phyloP scores from a whole-genome alignment of 2,888 invertebrate genomes.

The Agonopterix arenella region DNA sequence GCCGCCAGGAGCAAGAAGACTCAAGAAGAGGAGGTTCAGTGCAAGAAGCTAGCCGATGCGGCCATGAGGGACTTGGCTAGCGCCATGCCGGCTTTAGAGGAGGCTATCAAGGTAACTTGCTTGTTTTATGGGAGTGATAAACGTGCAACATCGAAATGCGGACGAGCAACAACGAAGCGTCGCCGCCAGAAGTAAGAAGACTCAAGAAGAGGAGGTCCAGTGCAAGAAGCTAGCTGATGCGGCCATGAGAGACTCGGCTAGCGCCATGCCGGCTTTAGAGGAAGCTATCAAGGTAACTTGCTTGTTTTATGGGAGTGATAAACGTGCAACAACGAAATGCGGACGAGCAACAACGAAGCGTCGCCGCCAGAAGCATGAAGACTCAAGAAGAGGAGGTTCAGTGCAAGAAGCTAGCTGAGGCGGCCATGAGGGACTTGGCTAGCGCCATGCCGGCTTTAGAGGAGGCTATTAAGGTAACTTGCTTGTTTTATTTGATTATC shows the following conservation, averaged over 20 bases:
- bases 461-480: conserved; percentile 80
- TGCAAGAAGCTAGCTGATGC: conserved; percentile 89
- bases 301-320: conserved; percentile 76
- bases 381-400: conserved; percentile 88
- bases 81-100: conserved; percentile 92
- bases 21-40: conserved; percentile 86
- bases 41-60: conserved; percentile 87
- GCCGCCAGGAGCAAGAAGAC: conserved; percentile 82
- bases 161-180: conserved; percentile 88
- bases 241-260: conserved; percentile 88
- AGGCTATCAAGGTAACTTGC: conserved; percentile 79
- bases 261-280: conserved; percentile 91
- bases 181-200: conserved; percentile 80
- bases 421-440: conserved; percentile 89
- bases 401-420: conserved; percentile 87
- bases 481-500: conserved; percentile 39
- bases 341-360: conserved; percentile 87
- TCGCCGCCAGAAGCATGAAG: conserved; percentile 80
- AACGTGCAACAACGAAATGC: conserved; percentile 88
- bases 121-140: conserved; percentile 78
- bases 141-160: conserved; percentile 87
- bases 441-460: conserved; percentile 92
- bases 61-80: conserved; percentile 90
- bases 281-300: conserved; percentile 81
- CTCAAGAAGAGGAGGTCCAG: conserved; percentile 86